Percentiles rank a stretch among this genome's conserved stretches.
These are phyloP conservation scores for Kryptolebias marmoratus DNA, from an alignment of 2,113 vertebrate genomes.

Conservation along the genomic window DNA sequence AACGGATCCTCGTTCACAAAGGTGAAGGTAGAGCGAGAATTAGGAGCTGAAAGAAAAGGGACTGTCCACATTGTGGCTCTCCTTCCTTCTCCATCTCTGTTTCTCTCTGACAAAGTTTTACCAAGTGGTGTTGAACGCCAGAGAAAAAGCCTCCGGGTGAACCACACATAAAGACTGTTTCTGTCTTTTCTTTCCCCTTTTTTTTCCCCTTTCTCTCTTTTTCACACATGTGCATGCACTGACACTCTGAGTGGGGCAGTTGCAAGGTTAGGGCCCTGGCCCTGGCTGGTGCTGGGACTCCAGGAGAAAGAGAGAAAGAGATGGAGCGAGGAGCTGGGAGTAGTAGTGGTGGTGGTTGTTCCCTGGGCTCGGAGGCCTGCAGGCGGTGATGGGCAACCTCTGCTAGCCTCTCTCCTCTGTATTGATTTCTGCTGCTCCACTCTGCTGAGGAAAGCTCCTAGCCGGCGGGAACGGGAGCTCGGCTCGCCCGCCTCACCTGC, in stretches of 20 bases:
- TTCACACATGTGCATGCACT: conserved; percentile 37
- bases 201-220: conserved; percentile 31
- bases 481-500: conserved; percentile 78
- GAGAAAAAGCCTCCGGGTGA: conserved; percentile 65
- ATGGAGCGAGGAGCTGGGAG: conserved; percentile 69
- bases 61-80: conserved; percentile 72
- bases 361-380: conserved; percentile 77
- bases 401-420: conserved; percentile 82
- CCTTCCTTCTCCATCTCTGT: conserved; percentile 40
- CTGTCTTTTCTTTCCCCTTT: conserved; percentile 25
- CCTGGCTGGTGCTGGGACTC: conserved; percentile 75
- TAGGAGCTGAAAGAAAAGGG: conserved; percentile 57
- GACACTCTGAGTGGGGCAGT: conserved; percentile 65
- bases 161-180: conserved; percentile 77
- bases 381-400: conserved; percentile 82
- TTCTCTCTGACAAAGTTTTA: conserved; percentile 80
- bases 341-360: conserved; percentile 70
- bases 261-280: conserved; percentile 70
- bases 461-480: conserved; percentile 79
- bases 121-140: conserved; percentile 72
- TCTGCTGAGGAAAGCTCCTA: conserved; percentile 74
- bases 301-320: conserved; percentile 66
- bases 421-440: conserved; percentile 82
- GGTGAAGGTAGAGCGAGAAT: conserved; percentile 68
- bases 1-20: conserved; percentile 68